Evolutionary conservation across 2,797 vertebrate genomes (phyloP), one percentile per base, ranked within the genome.

Genomic region (Hapalemur alaotrensis): DNA sequence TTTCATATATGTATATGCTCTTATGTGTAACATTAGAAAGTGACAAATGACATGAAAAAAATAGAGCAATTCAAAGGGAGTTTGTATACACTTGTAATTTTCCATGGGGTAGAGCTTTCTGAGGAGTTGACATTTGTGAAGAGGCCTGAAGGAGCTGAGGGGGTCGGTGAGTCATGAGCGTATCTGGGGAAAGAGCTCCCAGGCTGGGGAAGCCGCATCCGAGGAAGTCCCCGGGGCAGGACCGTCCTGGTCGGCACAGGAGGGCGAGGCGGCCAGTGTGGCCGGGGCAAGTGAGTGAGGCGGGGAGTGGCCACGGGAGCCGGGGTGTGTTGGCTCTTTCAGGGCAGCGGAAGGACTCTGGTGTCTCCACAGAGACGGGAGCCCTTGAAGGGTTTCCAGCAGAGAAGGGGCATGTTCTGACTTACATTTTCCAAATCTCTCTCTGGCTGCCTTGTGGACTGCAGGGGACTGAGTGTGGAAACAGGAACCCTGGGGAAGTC

Each of bases 1-100:
- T 72, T 61, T 2, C 17, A 17, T n/a, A 14, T 61, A 48, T 38
- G 22, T 23, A 22, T 20, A 73, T 32, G 4, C 65, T 12, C 20
- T 38, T 59, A 63, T 43, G 41, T 75, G 28, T 79, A 78, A 81
- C 57, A 52, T 38, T 90, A 67, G 70, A 65, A 88, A 87, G 46
- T 79, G 50, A 79, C 35, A 54, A 61, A 38, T 63, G 25, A 83
- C n/a, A 57, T 43, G 32, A 54, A 81, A 65, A 65, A 86, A 59
- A 14, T 1, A 35, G 38, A n/a, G 50, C 3, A 25, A 9, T 81
- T 85, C 50, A 73, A 54, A 89, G 38, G 2, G 30, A 6, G 10
- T 54, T 85, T 72, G 73, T n/a, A 17, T 5, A 2, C 15, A 15
- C 38, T 61, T 38, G 17, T 7, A 41, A 15, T 63, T 93, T 80